Base-by-base conservation (phyloP, 2,888 invertebrate genomes). In the Aporophyla nigra region DNA sequence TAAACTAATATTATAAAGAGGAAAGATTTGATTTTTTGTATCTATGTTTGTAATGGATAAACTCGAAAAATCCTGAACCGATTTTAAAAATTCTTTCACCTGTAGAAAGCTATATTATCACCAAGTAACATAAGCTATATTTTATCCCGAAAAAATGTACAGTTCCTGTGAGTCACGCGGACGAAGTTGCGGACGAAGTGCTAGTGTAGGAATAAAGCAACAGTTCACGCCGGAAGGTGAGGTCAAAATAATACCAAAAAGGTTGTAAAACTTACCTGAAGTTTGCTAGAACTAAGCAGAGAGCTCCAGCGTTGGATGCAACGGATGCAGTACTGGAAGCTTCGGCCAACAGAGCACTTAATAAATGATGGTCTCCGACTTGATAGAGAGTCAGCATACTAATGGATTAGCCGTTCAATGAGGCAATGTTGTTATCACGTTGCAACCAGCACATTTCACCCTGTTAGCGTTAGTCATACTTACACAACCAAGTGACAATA, bases 381-480 rank as follows among this genome's bases (percentile, higher is more conserved):
- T 33, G 51, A 46, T 19, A 1, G 33, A 24, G 43, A 24, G 33
- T 43, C 63, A 33, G 43, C 12, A 21, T 58, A 19, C 21, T n/a
- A 46, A 53, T 53, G 43, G 10, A 53, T 40, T 19, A n/a, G 9
- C 21, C 43, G 24, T 59, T 58, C 51, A 59, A 65, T 14, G 53
- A 53, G 43, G 33, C 33, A 10, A 43, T 12, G 21, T 16, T n/a
- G n/a, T 46, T 63, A 65, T 51, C 59, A 53, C 4, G 27, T 21
- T 21, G 21, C n/a, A 27, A 49, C 51, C 16, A 5, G 24, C 46
- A 65, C 62, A 63, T 21, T 46, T 46, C 61, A 27, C 63, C 33
- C 24, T 43, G 24, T 16, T 12, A 24, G 51, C 43, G 43, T 67
- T 66, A 76, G 56, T 76, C 71, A 76, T 46, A 24, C 49, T 72